Evolutionary conservation across 2,888 invertebrate species (phyloP).

Genomic region (Dysmachus trigonus): DNA sequence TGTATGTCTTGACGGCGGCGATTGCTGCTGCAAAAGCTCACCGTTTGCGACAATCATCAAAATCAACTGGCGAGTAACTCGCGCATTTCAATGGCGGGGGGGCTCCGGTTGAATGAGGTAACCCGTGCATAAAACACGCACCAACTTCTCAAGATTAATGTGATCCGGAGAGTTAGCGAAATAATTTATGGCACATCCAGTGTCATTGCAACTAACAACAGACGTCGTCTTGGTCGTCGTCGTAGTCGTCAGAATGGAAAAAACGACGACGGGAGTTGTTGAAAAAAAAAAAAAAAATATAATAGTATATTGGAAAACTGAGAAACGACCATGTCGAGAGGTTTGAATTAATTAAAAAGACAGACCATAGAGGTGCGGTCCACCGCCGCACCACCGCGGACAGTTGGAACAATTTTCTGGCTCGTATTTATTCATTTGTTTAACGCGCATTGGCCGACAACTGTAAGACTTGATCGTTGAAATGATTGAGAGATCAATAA

Average conservation of each 20-base stretch:
- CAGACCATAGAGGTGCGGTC: conserved; percentile 9
- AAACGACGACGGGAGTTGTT: not conserved
- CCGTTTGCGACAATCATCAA: not conserved
- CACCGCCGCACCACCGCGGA: not conserved
- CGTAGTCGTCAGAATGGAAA: not conserved
- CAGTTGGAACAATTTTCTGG: not conserved
- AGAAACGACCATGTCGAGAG: not conserved
- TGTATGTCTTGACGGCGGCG: not conserved
- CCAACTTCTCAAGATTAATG: conserved; percentile 2
- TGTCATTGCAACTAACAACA: not conserved
- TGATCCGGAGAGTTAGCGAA: not conserved
- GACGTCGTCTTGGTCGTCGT: no score
- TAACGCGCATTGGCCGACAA: not conserved
- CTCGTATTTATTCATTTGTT: conserved; percentile 6
- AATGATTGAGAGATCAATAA: conserved; percentile 28
- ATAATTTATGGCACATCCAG: conserved; percentile 29
- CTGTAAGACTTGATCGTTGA: not conserved
- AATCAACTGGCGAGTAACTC: not conserved
- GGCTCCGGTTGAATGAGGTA: not conserved
- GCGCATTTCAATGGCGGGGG: not conserved
- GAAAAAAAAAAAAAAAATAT: not conserved
- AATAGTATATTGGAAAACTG: not conserved
- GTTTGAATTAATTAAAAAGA: conserved; percentile 28
- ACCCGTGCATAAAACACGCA: not conserved
- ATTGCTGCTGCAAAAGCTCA: not conserved